Percentiles rank a stretch among this genome's conserved stretches.
These are phyloP conservation scores for Himalopsyche anomala DNA, from an alignment of 2,888 invertebrate species.

Conservation along the genomic window DNA sequence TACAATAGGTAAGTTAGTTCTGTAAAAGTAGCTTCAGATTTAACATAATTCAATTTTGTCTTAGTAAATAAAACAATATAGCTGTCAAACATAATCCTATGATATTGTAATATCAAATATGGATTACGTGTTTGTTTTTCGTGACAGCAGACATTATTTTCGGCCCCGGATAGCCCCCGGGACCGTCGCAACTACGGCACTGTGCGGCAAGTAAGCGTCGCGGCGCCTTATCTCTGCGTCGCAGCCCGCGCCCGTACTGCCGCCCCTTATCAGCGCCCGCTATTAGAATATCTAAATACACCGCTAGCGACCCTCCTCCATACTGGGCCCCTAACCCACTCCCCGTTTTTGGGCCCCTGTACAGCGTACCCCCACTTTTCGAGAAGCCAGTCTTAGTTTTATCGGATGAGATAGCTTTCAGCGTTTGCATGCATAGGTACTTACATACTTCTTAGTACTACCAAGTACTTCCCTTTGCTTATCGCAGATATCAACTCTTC, in stretches of 20 bases:
- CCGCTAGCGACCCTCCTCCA: conserved; percentile 68
- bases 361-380: conserved; percentile 9
- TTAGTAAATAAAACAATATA: too few species aligned
- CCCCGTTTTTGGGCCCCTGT: conserved; percentile 66
- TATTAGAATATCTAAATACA: conserved; percentile 74
- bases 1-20: too few species aligned
- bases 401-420: conserved; percentile 45
- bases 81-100: too few species aligned
- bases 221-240: conserved; percentile 67
- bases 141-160: conserved; percentile 64
- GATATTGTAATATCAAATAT: background rate
- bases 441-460: conserved; percentile 40
- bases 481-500: background rate
- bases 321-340: conserved; percentile 66
- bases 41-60: too few species aligned
- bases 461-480: conserved; percentile 13
- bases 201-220: conserved; percentile 67
- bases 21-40: too few species aligned
- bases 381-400: conserved; percentile 47
- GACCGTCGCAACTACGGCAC: conserved; percentile 65
- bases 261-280: conserved; percentile 70
- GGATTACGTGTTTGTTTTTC: conserved; percentile 4
- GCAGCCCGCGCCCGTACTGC: conserved; percentile 68
- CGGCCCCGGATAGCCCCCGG: conserved; percentile 68
- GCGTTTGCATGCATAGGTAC: conserved; percentile 18